Evolutionary conservation across 1,140 invertebrate genomes (phyloP).

Genomic region (Diorhabda elongata): DNA sequence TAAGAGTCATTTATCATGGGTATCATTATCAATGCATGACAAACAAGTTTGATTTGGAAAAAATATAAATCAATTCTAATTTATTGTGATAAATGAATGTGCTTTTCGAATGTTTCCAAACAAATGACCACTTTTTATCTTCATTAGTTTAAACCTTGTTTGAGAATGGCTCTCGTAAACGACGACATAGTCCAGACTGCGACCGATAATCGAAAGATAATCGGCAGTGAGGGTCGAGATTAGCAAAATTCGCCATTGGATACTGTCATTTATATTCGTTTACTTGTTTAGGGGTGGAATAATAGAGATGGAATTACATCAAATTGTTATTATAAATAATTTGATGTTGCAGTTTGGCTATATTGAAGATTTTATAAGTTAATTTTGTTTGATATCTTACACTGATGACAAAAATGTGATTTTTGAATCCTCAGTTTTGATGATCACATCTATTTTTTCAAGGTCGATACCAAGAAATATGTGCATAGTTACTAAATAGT

Average conservation of each 20-base stretch:
- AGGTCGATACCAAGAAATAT: too few relatives aligned
- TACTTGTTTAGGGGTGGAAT: conserved; percentile 20
- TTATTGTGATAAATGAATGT: background rate
- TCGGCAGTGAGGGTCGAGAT: conserved; percentile 26
- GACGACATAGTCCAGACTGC: conserved; percentile 19
- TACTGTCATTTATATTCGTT: conserved; percentile 42
- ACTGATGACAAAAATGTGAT: background rate
- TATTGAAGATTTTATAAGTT: background rate
- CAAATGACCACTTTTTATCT: conserved; percentile 6
- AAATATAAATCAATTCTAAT: background rate
- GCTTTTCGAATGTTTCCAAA: background rate
- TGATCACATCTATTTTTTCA: too few relatives aligned
- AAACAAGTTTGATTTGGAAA: too few relatives aligned
- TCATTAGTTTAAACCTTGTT: conserved; percentile 9
- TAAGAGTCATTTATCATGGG: too few relatives aligned
- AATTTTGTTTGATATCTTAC: background rate
- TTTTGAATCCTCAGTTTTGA: background rate
- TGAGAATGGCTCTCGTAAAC: conserved; percentile 17
- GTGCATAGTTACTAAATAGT: too few relatives aligned
- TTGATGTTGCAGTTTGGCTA: conserved; percentile 1
- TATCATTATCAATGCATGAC: too few relatives aligned
- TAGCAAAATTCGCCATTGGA: conserved; percentile 38
- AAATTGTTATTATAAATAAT: background rate
- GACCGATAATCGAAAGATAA: conserved; percentile 32
- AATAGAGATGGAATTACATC: background rate